A percentile compares a stretch with the other conserved stretches of the same genome.
These are phyloP conservation scores for Cheumatopsyche charites DNA, from an alignment of 1,140 invertebrate genomes.

Conservation along the genomic window DNA sequence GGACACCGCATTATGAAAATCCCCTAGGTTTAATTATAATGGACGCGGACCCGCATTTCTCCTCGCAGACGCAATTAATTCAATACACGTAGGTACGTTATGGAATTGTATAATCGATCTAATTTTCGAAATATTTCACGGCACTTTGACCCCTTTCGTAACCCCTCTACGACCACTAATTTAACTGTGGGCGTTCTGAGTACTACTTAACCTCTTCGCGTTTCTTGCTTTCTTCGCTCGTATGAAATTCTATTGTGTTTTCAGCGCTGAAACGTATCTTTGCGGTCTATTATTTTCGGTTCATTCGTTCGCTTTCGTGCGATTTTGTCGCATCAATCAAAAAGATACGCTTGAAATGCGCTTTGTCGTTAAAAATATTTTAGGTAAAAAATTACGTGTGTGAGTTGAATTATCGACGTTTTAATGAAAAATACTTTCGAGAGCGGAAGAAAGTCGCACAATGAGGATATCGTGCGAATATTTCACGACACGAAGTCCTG, in stretches of 20 bases:
- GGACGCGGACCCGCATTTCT: no score
- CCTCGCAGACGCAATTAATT: not conserved
- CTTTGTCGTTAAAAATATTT: no score
- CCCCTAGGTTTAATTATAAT: no score
- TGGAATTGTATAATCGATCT: no score
- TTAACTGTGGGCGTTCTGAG: not conserved
- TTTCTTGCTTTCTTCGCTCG: conserved; percentile 3
- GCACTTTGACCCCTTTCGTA: not conserved
- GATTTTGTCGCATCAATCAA: not conserved
- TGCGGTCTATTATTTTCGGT: not conserved
- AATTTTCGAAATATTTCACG: conserved; percentile 17
- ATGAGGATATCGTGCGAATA: no score
- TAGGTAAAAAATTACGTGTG: no score
- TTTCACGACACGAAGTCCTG: no score
- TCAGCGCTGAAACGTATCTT: not conserved
- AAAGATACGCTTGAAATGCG: not conserved
- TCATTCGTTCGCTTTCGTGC: not conserved
- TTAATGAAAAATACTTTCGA: no score
- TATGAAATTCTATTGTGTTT: not conserved
- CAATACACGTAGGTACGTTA: not conserved
- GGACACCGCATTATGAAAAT: no score
- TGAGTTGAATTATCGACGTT: no score
- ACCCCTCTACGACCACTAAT: not conserved
- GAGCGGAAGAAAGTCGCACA: no score
- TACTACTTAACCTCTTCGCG: not conserved